Evolutionary conservation across 2,113 vertebrate genomes (phyloP), one percentile per base, ranked within the genome.

Genomic region (Phalacrocorax brasilianus): DNA sequence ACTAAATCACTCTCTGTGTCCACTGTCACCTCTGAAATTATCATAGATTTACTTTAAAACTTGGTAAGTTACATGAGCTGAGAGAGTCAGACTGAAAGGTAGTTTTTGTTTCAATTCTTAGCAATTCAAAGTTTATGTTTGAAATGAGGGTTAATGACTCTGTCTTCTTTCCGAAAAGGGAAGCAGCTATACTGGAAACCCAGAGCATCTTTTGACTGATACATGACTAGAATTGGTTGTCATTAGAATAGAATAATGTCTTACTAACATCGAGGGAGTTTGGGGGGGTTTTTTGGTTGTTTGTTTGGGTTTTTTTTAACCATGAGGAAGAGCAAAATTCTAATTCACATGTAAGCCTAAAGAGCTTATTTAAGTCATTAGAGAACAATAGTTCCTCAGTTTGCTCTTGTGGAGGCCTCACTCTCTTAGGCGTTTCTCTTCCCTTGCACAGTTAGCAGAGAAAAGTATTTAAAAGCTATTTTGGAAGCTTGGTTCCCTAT

Each of bases 321-420:
- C 65, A 78, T 61, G 78, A 95, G 55, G 45, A 94, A 93, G 80
- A 95, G 80, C 19, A 76, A 85, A 81, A 72, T 95, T 95, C 61
- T 84, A 88, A 89, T 97, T 97, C 65, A 72, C 79, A 33, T 61
- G 38, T 77, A 94, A 90, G 61, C 55, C 79, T 94, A 67, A 95
- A 92, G 96, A 93, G 89, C 94, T 96, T 95, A 97, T 96, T 98
- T 97, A 81, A 97, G 77, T 94, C 86, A 97, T 97, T 93, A 89
- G 93, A 97, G 94, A 97, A 97, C 83, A 96, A 95, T 97, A 96
- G 93, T 76, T 91, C 89, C 61, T 95, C 91, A 90, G 90, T 96
- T 76, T 72, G 80, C 70, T 97, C 70, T 79, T 96, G 74, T 83
- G 87, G 87, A 95, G 77, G 58, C 97, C 96, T 97, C 97, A 93